Evolutionary conservation across 1,140 invertebrate species (phyloP).

Genomic region (Batillaria attramentaria): DNA sequence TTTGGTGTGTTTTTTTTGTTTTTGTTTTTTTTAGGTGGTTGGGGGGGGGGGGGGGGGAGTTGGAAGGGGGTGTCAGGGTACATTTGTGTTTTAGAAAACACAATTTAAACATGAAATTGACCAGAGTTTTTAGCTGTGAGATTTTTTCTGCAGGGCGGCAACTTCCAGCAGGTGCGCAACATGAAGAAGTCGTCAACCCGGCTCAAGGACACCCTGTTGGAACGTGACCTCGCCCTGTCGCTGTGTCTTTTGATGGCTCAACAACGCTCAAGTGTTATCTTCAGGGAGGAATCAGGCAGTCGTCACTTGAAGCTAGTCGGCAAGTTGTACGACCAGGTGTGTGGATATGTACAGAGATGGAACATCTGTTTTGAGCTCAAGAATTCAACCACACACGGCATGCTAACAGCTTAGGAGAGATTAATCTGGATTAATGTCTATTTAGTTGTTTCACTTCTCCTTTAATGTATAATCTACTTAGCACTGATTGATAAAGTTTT

Average conservation of each 20-base stretch:
- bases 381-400: too few relatives aligned
- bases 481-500: too few relatives aligned
- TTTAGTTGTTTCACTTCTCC: too few relatives aligned
- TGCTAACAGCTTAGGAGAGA: too few relatives aligned
- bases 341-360: too few relatives aligned
- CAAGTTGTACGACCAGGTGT: constrained; percentile 76
- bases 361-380: too few relatives aligned
- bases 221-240: constrained; percentile 92
- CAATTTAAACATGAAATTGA: too few relatives aligned
- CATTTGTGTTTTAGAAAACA: too few relatives aligned
- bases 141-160: constrained; percentile 81
- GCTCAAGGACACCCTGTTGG: constrained; percentile 94
- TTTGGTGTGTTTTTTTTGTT: neutral
- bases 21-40: neutral
- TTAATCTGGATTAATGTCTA: too few relatives aligned
- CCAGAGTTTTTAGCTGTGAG: constrained; percentile 16
- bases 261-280: constrained; percentile 94
- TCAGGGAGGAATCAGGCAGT: constrained; percentile 57
- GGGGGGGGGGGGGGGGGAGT: too few relatives aligned
- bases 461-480: too few relatives aligned
- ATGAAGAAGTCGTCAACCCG: constrained; percentile 96
- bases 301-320: constrained; percentile 87
- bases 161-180: constrained; percentile 96
- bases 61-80: too few relatives aligned
- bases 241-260: constrained; percentile 97